A percentile compares a stretch with the other conserved stretches of the same genome.
Conservation (phyloP, 2,113 vertebrate genomes). For the Laticauda laticaudata region DNA sequence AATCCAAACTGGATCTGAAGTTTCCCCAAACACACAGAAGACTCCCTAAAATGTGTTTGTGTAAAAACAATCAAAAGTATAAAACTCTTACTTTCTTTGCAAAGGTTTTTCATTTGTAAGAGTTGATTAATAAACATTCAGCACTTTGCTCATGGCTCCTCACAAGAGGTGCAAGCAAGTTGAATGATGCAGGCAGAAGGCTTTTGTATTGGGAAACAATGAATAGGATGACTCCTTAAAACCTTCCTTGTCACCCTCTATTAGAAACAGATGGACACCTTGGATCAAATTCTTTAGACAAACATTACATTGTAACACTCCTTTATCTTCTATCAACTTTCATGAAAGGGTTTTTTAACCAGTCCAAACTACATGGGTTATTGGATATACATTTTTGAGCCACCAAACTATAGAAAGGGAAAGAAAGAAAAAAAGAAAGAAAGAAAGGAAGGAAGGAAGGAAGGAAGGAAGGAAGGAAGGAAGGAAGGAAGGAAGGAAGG, state of each 20-base stretch:
- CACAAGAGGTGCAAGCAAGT: slow-evolving; percentile 71
- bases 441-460: neutral
- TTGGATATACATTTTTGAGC: slow-evolving; percentile 46
- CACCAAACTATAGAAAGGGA: neutral
- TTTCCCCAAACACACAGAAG: slow-evolving; percentile 10
- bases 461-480: neutral
- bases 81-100: slow-evolving; percentile 50
- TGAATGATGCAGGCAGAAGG: slow-evolving; percentile 78
- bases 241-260: slow-evolving; percentile 76
- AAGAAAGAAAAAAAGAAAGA: neutral
- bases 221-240: slow-evolving; percentile 82
- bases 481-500: too few relatives aligned
- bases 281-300: slow-evolving; percentile 64
- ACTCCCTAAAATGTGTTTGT: slow-evolving; percentile 30
- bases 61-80: slow-evolving; percentile 50
- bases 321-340: slow-evolving; percentile 59
- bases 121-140: slow-evolving; percentile 96
- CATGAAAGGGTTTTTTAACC: slow-evolving; percentile 47
- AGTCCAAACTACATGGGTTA: slow-evolving; percentile 41
- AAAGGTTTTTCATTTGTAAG: slow-evolving; percentile 90
- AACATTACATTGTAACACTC: slow-evolving; percentile 51
- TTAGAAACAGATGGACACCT: slow-evolving; percentile 70
- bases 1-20: slow-evolving; percentile 32
- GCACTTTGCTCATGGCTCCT: slow-evolving; percentile 75
- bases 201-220: slow-evolving; percentile 89